Base-by-base conservation (phyloP, 2,113 vertebrate species). In the Echinops telfairi region DNA sequence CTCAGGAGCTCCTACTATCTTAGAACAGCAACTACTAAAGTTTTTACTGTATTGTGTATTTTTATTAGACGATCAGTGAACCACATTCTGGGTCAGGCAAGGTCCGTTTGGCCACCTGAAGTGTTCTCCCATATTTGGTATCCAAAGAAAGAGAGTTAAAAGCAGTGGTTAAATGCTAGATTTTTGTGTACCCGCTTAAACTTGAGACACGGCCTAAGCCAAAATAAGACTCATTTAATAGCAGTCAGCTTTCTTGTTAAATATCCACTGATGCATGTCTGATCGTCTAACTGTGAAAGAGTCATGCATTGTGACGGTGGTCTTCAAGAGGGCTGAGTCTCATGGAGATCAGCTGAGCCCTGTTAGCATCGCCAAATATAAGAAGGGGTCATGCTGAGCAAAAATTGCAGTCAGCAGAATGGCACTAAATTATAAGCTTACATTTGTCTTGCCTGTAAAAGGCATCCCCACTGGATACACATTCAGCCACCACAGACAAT, bases 81-180 rank as follows among this genome's bases (percentile, higher is more conserved):
- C 94, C 95, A 92, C 95, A 96, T 62, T 88, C 70, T 88, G 95
- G 96, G 86, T 95, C 82, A 92, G 73, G 84, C 97, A 94, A 88
- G 80, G 95, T 92, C 91, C 81, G 76, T 77, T 94, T 95, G 95
- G 58, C 77, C 83, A 92, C 38, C 75, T 94, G 89, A 90, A 90
- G 47, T 90, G 75, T 62, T 81, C 71, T 96, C 75, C 91, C 95
- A 68, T 53, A 43, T 86, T 85, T 90, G 58, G 88, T 85, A n/a
- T 78, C 66, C 76, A 96, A 97, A 96, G 76, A 22, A 33, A 93
- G 27, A 94, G 84, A 96, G 83, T 95, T 96, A 53, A 95, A 96
- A 95, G 82, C 91, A 85, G 92, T 93, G 62, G 57, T 94, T 95
- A 96, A 88, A 85, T 89, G 93, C 77, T 95, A 71, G 71, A 96